Percentiles rank a stretch among this genome's conserved stretches.
These are phyloP conservation scores for Caprella mutica DNA, from an alignment of 2,888 invertebrate species.

Conservation along the genomic window DNA sequence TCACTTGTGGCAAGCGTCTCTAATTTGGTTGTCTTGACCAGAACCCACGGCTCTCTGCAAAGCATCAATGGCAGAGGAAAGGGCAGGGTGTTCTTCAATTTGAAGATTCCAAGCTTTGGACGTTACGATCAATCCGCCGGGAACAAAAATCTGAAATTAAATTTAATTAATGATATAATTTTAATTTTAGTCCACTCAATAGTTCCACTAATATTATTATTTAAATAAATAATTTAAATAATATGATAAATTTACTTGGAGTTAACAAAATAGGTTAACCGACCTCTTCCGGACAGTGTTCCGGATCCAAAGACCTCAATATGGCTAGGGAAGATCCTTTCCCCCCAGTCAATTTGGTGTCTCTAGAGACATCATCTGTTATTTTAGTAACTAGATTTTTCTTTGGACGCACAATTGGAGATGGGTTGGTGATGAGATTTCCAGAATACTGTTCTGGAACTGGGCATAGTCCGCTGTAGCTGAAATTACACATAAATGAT, in stretches of 20 bases:
- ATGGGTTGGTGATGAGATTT: too few relatives aligned
- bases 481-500: neutral
- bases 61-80: conserved; percentile 45
- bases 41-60: conserved; percentile 46
- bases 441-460: too few relatives aligned
- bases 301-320: conserved; percentile 42
- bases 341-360: conserved; percentile 56
- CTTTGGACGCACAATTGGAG: neutral
- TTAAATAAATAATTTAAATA: too few relatives aligned
- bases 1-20: conserved; percentile 13
- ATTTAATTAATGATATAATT: too few relatives aligned
- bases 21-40: conserved; percentile 41
- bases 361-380: conserved; percentile 40
- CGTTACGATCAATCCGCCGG: conserved; percentile 44
- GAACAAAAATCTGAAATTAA: conserved; percentile 25
- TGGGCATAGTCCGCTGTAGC: conserved; percentile 24
- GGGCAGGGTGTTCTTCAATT: conserved; percentile 43
- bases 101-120: conserved; percentile 51
- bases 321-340: conserved; percentile 66
- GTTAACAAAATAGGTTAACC: too few relatives aligned
- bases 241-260: too few relatives aligned
- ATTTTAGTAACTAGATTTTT: conserved; percentile 22
- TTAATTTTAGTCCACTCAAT: too few relatives aligned
- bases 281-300: neutral
- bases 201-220: too few relatives aligned